These are phyloP conservation scores for Drosophila chauvacae DNA, from an alignment of 1,140 invertebrate genomes.

Conservation along the genomic window DNA sequence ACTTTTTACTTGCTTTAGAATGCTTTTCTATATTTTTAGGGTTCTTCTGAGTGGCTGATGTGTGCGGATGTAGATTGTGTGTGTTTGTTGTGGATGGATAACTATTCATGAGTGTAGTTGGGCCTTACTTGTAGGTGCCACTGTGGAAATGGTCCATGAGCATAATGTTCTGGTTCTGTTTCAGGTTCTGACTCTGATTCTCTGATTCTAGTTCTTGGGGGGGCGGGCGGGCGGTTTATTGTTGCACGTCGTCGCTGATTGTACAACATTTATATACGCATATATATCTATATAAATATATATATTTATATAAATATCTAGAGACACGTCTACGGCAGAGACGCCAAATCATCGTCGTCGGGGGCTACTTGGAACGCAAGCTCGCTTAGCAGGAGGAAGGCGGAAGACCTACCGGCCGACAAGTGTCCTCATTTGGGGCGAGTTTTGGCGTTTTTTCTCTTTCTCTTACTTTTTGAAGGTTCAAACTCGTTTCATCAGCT, in stretches of 20 bases:
- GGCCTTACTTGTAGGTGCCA: slow-evolving; percentile 69
- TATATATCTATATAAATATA: slow-evolving; percentile 18
- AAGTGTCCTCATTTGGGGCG: slow-evolving; percentile 29
- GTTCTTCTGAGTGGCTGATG: slow-evolving; percentile 72
- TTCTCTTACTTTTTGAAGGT: neutral
- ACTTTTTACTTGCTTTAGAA: slow-evolving; percentile 37
- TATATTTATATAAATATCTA: slow-evolving; percentile 53
- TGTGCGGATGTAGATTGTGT: slow-evolving; percentile 42
- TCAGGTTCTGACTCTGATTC: slow-evolving; percentile 13
- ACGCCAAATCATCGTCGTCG: slow-evolving; percentile 61
- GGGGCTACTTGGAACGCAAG: slow-evolving; percentile 55
- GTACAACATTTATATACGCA: slow-evolving; percentile 78
- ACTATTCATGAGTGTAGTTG: slow-evolving; percentile 37
- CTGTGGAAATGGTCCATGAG: slow-evolving; percentile 50
- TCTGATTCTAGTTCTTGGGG: slow-evolving; percentile 14
- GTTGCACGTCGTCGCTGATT: slow-evolving; percentile 80
- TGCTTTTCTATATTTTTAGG: slow-evolving; percentile 54
- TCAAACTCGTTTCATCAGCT: slow-evolving; percentile 21
- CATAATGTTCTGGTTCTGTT: slow-evolving; percentile 31
- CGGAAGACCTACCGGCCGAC: slow-evolving; percentile 8
- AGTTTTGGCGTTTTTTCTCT: neutral
- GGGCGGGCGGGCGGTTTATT: slow-evolving; percentile 62
- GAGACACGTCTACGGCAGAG: slow-evolving; percentile 61
- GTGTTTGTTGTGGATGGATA: slow-evolving; percentile 35
- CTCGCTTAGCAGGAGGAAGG: slow-evolving; percentile 46